Evolutionary conservation across 2,113 vertebrate species (phyloP), one percentile per base, ranked within the genome.

Genomic region (Gobio gobio): DNA sequence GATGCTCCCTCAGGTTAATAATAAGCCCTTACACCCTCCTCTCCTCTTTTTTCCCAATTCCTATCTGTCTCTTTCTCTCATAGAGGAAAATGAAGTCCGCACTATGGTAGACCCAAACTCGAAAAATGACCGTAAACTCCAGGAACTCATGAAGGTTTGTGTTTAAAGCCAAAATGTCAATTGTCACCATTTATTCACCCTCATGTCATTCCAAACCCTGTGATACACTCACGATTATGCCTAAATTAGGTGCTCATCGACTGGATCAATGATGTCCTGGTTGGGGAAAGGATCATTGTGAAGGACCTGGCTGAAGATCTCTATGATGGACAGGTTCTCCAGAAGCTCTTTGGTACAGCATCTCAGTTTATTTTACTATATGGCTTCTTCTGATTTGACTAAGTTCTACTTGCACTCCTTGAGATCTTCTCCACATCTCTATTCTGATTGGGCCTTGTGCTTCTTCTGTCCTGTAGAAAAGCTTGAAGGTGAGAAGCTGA

Each of bases 1-100:
- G 54, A 72, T 61, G 81, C 76, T 77, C 73, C 51, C 72, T 26
- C 76, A 10, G 61, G 70, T 12, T 56, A 70, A 40, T 33, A 2
- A 43, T 73, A 36, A 43, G 22, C 29, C 20, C 9, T 29, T 29
- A 73, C 58, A 63, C 73, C 33, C 29, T 56, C 22, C 18, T 47
- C 29, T 43, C 9, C 20, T 22, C 43, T 29, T 24, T 40, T 29
- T 12, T 58, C 12, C 13, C 12, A 9, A 12, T 79, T 2, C 20
- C 18, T 56, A 10, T 12, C 54, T 29, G 18, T 58, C 51, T 47
- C 14, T n/a, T 40, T 54, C 6, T 3, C 79, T 76, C 9, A 18
- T 92, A 99, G 98, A 99, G 94, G 98, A 99, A 93, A 99, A 99
- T 18, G 97, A 98, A 88, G 97, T 99, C 0, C 96, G 96, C n/a